Percentiles rank a stretch among this genome's conserved stretches.
Conservation (phyloP, 2,113 vertebrate species). For the Microtus pennsylvanicus region DNA sequence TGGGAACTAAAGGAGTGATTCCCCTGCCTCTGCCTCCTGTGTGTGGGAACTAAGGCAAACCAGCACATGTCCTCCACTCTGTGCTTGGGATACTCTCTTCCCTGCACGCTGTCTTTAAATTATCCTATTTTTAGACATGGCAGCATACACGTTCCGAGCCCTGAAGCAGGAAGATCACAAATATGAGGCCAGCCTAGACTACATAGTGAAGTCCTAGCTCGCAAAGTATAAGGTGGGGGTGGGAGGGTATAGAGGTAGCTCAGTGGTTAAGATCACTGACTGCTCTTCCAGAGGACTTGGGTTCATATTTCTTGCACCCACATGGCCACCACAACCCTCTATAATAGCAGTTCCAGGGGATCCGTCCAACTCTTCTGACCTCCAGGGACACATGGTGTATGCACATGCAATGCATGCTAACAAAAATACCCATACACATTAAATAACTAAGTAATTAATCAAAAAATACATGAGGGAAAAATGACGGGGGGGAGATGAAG, state of each 20-base stretch:
- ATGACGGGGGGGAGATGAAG: too few species aligned
- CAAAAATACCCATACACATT: neutral
- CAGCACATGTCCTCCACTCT: neutral
- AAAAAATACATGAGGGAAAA: neutral
- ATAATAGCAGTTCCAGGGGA: neutral
- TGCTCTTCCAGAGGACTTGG: neutral
- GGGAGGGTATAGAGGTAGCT: neutral
- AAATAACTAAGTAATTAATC: neutral
- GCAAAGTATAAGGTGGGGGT: neutral
- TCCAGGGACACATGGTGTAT: neutral
- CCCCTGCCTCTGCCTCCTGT: neutral
- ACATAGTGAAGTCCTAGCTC: neutral
- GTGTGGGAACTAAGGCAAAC: neutral
- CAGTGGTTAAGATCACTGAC: neutral
- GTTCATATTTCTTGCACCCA: neutral
- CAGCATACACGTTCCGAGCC: neutral
- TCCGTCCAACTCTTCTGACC: neutral
- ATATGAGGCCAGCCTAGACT: neutral
- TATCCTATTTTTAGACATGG: neutral
- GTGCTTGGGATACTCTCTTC: conserved; percentile 16
- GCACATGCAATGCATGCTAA: neutral
- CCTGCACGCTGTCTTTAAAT: conserved; percentile 43
- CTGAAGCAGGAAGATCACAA: neutral
- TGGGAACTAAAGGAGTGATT: neutral
- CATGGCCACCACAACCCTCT: neutral